Conservation (phyloP, 2,797 vertebrate genomes). For the Otolemur crassicaudatus region DNA sequence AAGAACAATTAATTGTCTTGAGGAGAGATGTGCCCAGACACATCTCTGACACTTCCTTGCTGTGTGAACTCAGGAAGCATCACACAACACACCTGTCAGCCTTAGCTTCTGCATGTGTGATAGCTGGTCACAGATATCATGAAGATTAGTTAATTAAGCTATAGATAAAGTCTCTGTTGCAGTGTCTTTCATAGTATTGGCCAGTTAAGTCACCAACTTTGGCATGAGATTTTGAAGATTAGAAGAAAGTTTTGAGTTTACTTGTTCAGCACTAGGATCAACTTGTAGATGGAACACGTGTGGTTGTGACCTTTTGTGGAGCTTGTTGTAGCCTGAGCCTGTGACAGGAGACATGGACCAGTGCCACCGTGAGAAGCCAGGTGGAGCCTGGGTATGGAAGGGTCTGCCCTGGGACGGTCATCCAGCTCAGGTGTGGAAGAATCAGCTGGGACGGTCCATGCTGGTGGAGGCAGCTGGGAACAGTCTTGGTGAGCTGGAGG, state of each 20-base stretch:
- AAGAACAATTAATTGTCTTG: not conserved
- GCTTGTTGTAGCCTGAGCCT: not conserved
- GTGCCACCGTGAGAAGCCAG: too few relatives aligned
- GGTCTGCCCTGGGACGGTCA: too few relatives aligned
- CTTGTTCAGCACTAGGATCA: not conserved
- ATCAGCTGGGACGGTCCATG: fast-evolving
- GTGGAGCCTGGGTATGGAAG: fast-evolving
- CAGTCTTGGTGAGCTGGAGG: not conserved
- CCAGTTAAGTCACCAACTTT: not conserved
- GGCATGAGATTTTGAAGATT: not conserved
- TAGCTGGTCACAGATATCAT: not conserved
- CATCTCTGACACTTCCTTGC: not conserved
- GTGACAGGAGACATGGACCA: fast-evolving
- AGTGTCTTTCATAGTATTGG: not conserved
- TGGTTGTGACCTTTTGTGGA: not conserved
- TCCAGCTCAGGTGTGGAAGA: not conserved
- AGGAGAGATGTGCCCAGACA: not conserved
- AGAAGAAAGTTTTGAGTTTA: not conserved
- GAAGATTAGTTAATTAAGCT: not conserved
- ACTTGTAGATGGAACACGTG: not conserved
- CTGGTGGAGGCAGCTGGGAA: not conserved
- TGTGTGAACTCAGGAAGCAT: not conserved
- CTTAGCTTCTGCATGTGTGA: not conserved
- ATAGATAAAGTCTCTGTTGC: not conserved
- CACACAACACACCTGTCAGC: too few relatives aligned